Evolutionary conservation across 2,888 invertebrate genomes (phyloP).

Genomic region (Eupelmus urozonus): DNA sequence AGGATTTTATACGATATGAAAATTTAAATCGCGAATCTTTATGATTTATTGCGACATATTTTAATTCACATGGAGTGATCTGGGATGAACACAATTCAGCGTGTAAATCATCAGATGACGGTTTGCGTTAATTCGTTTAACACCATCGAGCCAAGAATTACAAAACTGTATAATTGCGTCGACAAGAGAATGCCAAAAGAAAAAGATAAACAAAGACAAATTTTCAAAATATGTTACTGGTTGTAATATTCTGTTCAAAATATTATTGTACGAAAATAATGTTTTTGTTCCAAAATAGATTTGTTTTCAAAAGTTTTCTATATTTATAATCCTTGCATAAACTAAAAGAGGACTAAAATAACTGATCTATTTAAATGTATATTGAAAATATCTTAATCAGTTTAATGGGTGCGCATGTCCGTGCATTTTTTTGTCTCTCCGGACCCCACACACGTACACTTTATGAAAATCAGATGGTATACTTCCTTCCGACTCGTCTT

Average conservation of each 20-base stretch:
- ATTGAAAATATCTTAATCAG: too few relatives aligned
- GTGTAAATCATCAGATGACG: slow-evolving; percentile 32
- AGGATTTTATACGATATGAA: too few relatives aligned
- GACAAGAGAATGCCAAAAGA: slow-evolving; percentile 7
- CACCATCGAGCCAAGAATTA: slow-evolving; percentile 36
- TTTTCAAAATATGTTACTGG: neutral
- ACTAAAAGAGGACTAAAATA: neutral
- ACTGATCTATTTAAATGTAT: too few relatives aligned
- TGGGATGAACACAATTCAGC: neutral
- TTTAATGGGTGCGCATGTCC: too few relatives aligned
- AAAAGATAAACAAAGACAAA: neutral
- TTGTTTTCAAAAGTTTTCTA: neutral
- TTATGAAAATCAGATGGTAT: too few relatives aligned
- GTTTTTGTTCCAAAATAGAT: neutral
- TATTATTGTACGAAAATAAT: slow-evolving; percentile 22
- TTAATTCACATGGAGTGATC: slow-evolving; percentile 16
- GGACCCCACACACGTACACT: too few relatives aligned
- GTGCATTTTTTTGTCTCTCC: too few relatives aligned
- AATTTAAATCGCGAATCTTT: slow-evolving; percentile 12
- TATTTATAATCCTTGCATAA: neutral
- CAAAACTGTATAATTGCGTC: slow-evolving; percentile 37
- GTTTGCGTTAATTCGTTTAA: slow-evolving; percentile 33
- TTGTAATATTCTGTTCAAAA: neutral
- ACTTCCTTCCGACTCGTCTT: slow-evolving; percentile 15
- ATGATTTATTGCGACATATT: slow-evolving; percentile 24